A percentile compares a stretch with the other conserved stretches of the same genome.
Evolutionary conservation across 1,140 invertebrate species (phyloP).

Genomic region (Heterodera carotae): DNA sequence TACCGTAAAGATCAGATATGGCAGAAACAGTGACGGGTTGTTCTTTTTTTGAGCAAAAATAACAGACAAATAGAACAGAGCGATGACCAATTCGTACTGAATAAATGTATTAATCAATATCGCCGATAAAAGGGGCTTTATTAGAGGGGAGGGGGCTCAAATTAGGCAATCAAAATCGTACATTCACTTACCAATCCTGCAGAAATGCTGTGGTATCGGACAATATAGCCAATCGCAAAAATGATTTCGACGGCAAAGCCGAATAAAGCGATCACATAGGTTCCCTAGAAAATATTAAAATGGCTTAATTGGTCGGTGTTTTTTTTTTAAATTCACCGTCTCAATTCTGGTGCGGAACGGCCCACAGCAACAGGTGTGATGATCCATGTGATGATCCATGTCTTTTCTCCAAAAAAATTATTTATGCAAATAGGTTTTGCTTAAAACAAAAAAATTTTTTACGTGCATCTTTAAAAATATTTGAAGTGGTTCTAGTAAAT

Average conservation of each 20-base stretch:
- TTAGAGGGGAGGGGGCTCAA: not conserved
- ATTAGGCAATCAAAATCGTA: not conserved
- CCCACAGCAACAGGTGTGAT: conserved; percentile 63
- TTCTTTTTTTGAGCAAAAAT: not conserved
- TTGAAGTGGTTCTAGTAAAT: no score
- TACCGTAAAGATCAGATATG: not conserved
- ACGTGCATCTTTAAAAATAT: no score
- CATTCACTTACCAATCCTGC: not conserved
- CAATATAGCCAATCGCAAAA: not conserved
- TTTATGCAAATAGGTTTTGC: no score
- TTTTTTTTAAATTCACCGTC: not conserved
- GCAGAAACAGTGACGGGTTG: not conserved
- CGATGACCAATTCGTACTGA: not conserved
- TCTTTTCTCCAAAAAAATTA: no score
- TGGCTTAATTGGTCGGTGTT: not conserved
- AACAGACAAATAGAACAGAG: not conserved
- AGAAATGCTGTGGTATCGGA: not conserved
- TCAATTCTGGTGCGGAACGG: conserved; percentile 9
- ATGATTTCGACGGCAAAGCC: not conserved
- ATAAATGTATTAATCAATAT: not conserved
- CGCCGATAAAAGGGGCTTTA: not conserved
- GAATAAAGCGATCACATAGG: not conserved
- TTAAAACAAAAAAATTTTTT: no score
- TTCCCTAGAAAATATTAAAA: not conserved
- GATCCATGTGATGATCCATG: not conserved